phyloP scores from a whole-genome alignment of 2,888 invertebrate genomes.

The Rotaria macrura region DNA sequence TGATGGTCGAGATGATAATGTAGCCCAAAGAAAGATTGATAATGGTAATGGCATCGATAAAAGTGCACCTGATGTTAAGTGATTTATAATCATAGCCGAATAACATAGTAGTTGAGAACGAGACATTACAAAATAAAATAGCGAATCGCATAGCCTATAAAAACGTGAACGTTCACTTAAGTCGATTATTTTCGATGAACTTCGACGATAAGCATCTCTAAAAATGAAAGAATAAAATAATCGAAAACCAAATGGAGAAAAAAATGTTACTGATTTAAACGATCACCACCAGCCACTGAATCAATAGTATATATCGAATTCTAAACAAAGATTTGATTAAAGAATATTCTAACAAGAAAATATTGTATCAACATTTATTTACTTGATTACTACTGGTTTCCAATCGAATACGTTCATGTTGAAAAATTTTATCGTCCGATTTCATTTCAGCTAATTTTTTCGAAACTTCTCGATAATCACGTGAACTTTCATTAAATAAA shows the following conservation, averaged over 20 bases:
- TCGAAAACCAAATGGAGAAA: neutral
- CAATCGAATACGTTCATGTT: neutral
- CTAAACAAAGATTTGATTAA: neutral
- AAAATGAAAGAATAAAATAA: neutral
- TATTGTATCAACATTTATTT: too few relatives aligned
- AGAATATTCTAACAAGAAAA: neutral
- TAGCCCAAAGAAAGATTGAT: conserved; percentile 78
- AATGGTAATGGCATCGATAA: conserved; percentile 82
- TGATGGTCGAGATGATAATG: conserved; percentile 82
- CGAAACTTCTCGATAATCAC: conserved; percentile 86
- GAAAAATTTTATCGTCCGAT: conserved; percentile 20
- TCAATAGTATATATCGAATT: neutral
- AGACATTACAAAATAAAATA: conserved; percentile 70
- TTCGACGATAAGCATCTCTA: neutral
- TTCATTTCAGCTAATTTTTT: conserved; percentile 61
- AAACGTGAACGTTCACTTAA: neutral
- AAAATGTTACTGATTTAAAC: neutral
- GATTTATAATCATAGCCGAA: conserved; percentile 84
- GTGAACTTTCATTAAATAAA: conserved; percentile 72
- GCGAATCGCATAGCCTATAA: conserved; percentile 33
- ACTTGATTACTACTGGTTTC: neutral
- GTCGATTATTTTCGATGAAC: neutral
- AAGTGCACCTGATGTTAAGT: conserved; percentile 80
- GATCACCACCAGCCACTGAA: neutral
- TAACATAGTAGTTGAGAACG: conserved; percentile 89